Evolutionary conservation across 1,140 invertebrate genomes (phyloP), one percentile per base, ranked within the genome.

Genomic region (Diorhabda carinulata): DNA sequence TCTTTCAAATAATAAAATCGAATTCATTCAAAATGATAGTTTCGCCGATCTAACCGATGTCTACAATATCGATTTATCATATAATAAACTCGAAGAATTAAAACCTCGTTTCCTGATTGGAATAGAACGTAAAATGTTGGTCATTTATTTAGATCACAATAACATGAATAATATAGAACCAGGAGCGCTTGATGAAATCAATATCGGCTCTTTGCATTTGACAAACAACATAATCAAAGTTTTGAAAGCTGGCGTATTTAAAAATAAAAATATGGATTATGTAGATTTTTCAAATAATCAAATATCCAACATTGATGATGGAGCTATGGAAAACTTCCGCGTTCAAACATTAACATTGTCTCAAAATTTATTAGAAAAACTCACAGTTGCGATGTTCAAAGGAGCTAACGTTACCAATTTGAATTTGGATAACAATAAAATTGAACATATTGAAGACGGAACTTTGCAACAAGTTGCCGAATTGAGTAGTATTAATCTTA

Each of bases 171-270:
- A 62, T 10, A 62, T 62, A n/a, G 61, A 62, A 44, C 61, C 61
- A 3, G 61, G 61, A 43, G 61, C 61, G 5, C 10, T 62, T 0
- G 43, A 62, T 10, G 61, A 43, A 5, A 9, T 43, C n/a, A 42
- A 43, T 10, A 62, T 62, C 41, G 5, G n/a, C 5, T 4, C 8
- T 2, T n/a, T 62, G 2, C 6, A n/a, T 8, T 43, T 62, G 8
- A 4, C 5, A 3, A 4, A 43, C 41, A 62, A 62, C n/a, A 10
- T 43, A 9, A 62, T 62, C 8, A 8, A 62, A 43, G 25, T 8
- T 43, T 8, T 62, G 4, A 62, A 62, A 43, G 44, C 43, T n/a
- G 61, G 61, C n/a, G 61, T 62, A n/a, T 62, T 62, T 43, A 62
- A 62, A 8, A 9, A 62, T 9, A 9, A 9, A 43, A 9, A 7